A percentile compares a stretch with the other conserved stretches of the same genome.
Evolutionary conservation across 1,140 invertebrate species (phyloP).

Genomic region (Zaprionus davidi): DNA sequence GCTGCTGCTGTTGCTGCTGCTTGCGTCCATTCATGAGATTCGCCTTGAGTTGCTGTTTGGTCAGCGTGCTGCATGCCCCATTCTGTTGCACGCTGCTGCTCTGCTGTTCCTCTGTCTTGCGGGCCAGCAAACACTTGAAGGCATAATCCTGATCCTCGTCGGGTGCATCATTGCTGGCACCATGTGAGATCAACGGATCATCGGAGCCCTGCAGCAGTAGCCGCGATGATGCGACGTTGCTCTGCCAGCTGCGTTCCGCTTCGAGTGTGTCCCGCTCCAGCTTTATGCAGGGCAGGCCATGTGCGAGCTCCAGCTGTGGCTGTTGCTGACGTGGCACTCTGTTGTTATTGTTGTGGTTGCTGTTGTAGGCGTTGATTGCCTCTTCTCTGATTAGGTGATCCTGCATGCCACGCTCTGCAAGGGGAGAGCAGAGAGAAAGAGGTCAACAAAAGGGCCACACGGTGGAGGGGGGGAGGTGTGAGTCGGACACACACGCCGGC

Average conservation of each 20-base stretch:
- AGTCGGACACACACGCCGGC: conserved; percentile 33
- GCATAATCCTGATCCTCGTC: conserved; percentile 82
- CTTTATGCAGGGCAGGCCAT: conserved; percentile 57
- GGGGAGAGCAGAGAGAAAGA: background rate
- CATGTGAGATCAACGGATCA: conserved; percentile 79
- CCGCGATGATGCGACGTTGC: conserved; percentile 35
- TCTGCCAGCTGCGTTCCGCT: conserved; percentile 54
- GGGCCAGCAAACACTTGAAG: conserved; percentile 61
- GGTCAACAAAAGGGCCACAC: background rate
- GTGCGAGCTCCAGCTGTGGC: conserved; percentile 19
- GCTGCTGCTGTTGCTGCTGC: conserved; percentile 20
- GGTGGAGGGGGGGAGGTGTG: too few relatives aligned
- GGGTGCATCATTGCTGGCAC: conserved; percentile 63
- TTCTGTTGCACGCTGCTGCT: conserved; percentile 32
- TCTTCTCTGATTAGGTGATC: conserved; percentile 38
- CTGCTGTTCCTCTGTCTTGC: conserved; percentile 51
- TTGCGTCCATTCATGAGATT: conserved; percentile 72
- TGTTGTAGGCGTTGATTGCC: conserved; percentile 27
- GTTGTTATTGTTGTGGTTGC: conserved; percentile 17
- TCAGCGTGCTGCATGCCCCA: conserved; percentile 70
- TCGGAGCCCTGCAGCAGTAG: conserved; percentile 77
- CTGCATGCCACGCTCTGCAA: conserved; percentile 36
- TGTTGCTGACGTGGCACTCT: conserved; percentile 20
- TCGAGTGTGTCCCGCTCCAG: conserved; percentile 62
- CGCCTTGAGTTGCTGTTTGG: conserved; percentile 79